A percentile compares a stretch with the other conserved stretches of the same genome.
These are phyloP conservation scores for Nothocercus nigrocapillus DNA, from an alignment of 2,113 vertebrate genomes.

Conservation along the genomic window DNA sequence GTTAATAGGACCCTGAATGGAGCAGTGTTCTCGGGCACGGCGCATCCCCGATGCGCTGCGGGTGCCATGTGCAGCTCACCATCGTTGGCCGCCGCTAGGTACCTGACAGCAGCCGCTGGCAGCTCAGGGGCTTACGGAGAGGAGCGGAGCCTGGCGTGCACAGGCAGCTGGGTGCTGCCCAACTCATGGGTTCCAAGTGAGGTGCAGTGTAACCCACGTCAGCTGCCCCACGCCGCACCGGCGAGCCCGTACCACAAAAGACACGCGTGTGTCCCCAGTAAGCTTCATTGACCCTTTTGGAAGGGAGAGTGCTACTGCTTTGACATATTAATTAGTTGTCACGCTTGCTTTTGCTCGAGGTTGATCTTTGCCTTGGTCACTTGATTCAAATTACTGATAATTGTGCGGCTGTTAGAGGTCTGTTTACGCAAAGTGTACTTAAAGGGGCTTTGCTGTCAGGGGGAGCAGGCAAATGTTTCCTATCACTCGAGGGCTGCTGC, in stretches of 20 bases:
- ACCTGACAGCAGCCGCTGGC: conserved; percentile 1
- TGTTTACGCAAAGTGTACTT: conserved; percentile 58
- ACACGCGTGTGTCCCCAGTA: conserved; percentile 53
- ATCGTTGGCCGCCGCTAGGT: conserved; percentile 16
- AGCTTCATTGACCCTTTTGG: conserved; percentile 77
- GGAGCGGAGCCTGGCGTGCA: not conserved
- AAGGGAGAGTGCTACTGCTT: conserved; percentile 61
- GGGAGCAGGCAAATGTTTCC: conserved; percentile 28
- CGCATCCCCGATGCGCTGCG: not conserved
- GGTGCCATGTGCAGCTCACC: not conserved
- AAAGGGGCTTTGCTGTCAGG: conserved; percentile 31
- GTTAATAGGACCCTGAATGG: conserved; percentile 42
- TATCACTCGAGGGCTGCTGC: conserved; percentile 2
- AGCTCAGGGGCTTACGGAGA: not conserved
- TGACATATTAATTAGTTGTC: conserved; percentile 82
- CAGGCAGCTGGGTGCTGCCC: conserved; percentile 47
- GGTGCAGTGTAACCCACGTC: not conserved
- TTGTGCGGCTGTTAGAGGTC: conserved; percentile 65
- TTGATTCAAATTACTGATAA: conserved; percentile 77
- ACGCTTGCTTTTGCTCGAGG: conserved; percentile 65
- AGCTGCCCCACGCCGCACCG: not conserved
- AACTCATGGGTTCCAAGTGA: not conserved
- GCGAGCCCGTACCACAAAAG: conserved; percentile 40
- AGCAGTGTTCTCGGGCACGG: conserved; percentile 17
- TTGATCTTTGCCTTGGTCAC: conserved; percentile 78